phyloP scores from a whole-genome alignment of 2,113 vertebrate species.

The Cranoglanis bouderius region DNA sequence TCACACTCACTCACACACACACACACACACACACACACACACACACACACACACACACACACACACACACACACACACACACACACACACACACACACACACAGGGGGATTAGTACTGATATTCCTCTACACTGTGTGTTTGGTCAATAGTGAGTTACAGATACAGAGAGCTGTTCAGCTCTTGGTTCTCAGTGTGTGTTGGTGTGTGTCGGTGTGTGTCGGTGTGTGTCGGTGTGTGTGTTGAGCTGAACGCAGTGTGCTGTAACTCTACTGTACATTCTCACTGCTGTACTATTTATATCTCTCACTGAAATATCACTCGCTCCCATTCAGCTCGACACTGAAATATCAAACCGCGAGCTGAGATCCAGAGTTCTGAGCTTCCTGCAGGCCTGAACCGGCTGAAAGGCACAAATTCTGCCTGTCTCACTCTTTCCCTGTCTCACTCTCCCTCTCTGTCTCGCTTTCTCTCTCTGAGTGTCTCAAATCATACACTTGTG shows the following conservation, averaged over 20 bases:
- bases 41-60: not conserved
- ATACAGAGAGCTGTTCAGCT: constrained; percentile 10
- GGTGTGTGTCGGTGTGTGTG: not conserved
- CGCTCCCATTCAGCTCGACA: constrained; percentile 20
- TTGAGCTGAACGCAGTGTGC: constrained; percentile 22
- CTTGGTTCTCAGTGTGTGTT: not conserved
- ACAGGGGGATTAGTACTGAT: not conserved
- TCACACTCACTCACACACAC: not conserved
- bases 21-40: too few species aligned
- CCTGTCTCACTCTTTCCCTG: not conserved
- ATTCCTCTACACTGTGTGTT: not conserved
- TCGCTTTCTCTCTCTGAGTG: not conserved
- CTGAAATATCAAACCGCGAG: constrained; percentile 49
- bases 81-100: constrained; percentile 10
- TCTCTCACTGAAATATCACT: constrained; percentile 38
- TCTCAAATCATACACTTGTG: not conserved
- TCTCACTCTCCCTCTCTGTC: not conserved
- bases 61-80: not conserved
- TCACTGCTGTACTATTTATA: constrained; percentile 34
- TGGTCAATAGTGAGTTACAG: not conserved
- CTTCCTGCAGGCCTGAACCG: not conserved
- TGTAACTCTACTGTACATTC: constrained; percentile 33
- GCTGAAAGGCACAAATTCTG: constrained; percentile 4
- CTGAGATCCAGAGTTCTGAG: constrained; percentile 12
- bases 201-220: not conserved